These are phyloP conservation scores for Idaea dimidiata DNA, from an alignment of 2,888 invertebrate species.

Conservation along the genomic window DNA sequence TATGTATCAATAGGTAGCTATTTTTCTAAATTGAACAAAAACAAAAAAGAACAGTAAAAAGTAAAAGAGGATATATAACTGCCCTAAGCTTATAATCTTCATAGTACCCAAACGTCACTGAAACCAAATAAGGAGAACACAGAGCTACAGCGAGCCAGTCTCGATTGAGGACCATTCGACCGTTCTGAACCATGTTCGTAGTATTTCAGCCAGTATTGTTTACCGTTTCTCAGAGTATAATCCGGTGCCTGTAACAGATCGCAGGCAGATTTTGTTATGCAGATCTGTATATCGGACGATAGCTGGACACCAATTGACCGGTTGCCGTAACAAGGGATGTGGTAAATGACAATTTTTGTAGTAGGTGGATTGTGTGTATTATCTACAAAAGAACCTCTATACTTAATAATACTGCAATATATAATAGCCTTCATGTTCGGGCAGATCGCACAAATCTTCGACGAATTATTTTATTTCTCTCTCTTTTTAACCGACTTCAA, in stretches of 20 bases:
- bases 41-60: background rate
- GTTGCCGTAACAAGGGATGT: background rate
- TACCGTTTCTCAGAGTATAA: background rate
- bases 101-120: conserved; percentile 2
- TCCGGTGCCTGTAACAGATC: background rate
- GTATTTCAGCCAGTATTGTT: background rate
- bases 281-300: background rate
- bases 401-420: too few species aligned
- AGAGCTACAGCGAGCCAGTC: background rate
- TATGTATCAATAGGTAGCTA: too few species aligned
- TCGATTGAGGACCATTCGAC: background rate
- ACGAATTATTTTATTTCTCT: too few species aligned
- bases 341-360: background rate
- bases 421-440: too few species aligned
- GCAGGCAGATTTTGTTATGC: background rate
- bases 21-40: too few species aligned
- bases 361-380: too few species aligned
- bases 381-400: too few species aligned
- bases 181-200: background rate
- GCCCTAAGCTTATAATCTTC: background rate
- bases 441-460: too few species aligned
- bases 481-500: too few species aligned
- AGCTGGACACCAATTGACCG: background rate
- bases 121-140: conserved; percentile 3
- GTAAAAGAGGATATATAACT: background rate